Base-by-base conservation (phyloP, 2,113 vertebrate species). In the Eretmochelys imbricata region DNA sequence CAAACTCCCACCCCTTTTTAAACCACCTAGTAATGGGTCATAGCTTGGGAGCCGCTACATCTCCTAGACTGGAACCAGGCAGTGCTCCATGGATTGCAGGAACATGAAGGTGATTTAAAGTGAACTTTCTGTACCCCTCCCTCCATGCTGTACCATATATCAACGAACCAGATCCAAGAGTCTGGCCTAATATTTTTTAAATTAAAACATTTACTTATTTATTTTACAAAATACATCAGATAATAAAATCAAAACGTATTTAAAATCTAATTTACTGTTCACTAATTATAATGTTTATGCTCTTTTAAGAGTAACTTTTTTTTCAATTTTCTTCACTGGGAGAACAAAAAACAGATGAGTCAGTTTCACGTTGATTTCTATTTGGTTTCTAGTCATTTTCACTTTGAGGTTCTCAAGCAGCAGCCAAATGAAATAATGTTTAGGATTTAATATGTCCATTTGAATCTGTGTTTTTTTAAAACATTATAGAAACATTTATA, bases 101-200 rank as follows among this genome's bases (percentile, higher is more conserved):
- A 80, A 3, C 2, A 57, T 17, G 48, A 20, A 5, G 10, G 25
- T 50, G 76, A 53, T 25, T 75, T 57, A 6, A 93, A 72, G 2
- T 51, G 80, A 84, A 29, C 93, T 96, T 16, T 80, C 20, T 88
- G 46, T 4, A 89, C 8, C 29, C 82, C 85, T 54, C 35, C 35
- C 85, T 91, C 55, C n/a, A 35, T 27, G 7, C 72, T 65, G 10
- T n/a, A 38, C 19, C 85, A 46, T 81, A 38, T 38, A 80, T 0
- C 0, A 91, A 84, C 80, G 13, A 6, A 54, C 7, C 59, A 78
- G 10, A 86, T 48, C 80, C 82, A 75, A 12, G 22, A 76, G 38
- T 14, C 22, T 46, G 22, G 10, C 38, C 3, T 83, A 14, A 80
- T 91, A 48, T 2, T 72, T 16, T 80, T 57, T 69, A 84, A 2